These are phyloP conservation scores for Puntigrus tetrazona DNA, from an alignment of 2,113 vertebrate genomes.

Conservation along the genomic window DNA sequence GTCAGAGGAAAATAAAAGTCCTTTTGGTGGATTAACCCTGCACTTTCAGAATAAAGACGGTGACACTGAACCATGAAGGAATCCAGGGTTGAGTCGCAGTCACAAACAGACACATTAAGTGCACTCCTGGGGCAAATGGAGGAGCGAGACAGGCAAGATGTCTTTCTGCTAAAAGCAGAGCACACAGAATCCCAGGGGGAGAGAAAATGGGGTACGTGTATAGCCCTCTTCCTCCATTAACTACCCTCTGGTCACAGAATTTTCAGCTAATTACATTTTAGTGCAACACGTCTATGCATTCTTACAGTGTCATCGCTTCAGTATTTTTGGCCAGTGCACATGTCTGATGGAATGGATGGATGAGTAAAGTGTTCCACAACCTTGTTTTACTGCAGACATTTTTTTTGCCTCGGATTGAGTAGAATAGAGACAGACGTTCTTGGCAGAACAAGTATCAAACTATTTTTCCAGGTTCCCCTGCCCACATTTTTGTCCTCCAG, in stretches of 20 bases:
- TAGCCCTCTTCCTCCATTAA: conserved; percentile 34
- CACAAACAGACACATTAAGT: conserved; percentile 18
- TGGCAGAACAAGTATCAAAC: conserved; percentile 18
- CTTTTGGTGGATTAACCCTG: background rate
- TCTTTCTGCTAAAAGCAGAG: conserved; percentile 29
- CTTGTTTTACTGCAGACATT: background rate
- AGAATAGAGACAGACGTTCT: conserved; percentile 15
- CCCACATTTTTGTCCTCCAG: conserved; percentile 24
- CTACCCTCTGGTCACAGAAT: conserved; percentile 44
- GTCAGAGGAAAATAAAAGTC: background rate
- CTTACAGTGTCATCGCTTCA: conserved; percentile 33
- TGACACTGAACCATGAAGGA: background rate
- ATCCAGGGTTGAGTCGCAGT: conserved; percentile 2
- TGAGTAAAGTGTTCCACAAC: background rate
- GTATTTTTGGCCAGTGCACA: conserved; percentile 17
- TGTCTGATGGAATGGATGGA: conserved; percentile 21
- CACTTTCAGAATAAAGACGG: background rate
- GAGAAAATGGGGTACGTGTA: conserved; percentile 31
- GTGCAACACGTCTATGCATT: conserved; percentile 23
- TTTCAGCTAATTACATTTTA: conserved; percentile 48
- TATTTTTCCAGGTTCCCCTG: background rate
- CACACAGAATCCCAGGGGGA: conserved; percentile 32
- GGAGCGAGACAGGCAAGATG: conserved; percentile 34
- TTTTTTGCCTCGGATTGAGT: background rate
- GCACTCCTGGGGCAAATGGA: conserved; percentile 19